phyloP scores from a whole-genome alignment of 2,888 invertebrate genomes.

The Rosalia funebris region DNA sequence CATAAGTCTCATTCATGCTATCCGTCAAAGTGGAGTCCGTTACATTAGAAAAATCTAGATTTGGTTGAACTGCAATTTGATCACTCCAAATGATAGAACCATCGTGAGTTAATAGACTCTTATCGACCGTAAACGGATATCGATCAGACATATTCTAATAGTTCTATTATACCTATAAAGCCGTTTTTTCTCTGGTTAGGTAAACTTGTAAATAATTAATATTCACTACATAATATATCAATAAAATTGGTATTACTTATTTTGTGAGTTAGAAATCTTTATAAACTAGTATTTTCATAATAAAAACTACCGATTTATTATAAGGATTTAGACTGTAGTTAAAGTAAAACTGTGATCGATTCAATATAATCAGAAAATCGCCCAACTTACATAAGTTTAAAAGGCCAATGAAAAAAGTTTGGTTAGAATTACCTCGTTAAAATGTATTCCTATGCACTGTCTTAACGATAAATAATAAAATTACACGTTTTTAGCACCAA shows the following conservation, averaged over 20 bases:
- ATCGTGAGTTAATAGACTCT: slow-evolving; percentile 13
- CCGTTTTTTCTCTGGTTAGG: neutral
- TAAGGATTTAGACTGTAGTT: no score
- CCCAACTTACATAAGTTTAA: slow-evolving; percentile 24
- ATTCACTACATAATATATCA: no score
- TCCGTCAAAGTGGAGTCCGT: slow-evolving; percentile 44
- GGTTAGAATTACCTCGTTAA: slow-evolving; percentile 19
- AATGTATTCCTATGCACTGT: neutral
- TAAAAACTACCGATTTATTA: no score
- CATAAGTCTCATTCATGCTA: slow-evolving; percentile 55
- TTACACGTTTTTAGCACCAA: neutral
- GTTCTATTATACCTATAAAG: slow-evolving; percentile 1
- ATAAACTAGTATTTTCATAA: no score
- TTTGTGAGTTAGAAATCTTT: no score
- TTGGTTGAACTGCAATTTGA: slow-evolving; percentile 21
- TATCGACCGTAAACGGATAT: slow-evolving; percentile 19
- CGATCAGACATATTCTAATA: slow-evolving; percentile 24
- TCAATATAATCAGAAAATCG: neutral
- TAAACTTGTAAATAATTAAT: no score
- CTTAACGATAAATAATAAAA: slow-evolving; percentile 5
- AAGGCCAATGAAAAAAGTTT: slow-evolving; percentile 18
- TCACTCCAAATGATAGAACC: slow-evolving; percentile 30
- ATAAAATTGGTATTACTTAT: no score
- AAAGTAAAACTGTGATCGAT: no score
- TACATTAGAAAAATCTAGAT: slow-evolving; percentile 28